Evolutionary conservation across 2,113 vertebrate genomes (phyloP).

Genomic region (Oreocharis arfaki): DNA sequence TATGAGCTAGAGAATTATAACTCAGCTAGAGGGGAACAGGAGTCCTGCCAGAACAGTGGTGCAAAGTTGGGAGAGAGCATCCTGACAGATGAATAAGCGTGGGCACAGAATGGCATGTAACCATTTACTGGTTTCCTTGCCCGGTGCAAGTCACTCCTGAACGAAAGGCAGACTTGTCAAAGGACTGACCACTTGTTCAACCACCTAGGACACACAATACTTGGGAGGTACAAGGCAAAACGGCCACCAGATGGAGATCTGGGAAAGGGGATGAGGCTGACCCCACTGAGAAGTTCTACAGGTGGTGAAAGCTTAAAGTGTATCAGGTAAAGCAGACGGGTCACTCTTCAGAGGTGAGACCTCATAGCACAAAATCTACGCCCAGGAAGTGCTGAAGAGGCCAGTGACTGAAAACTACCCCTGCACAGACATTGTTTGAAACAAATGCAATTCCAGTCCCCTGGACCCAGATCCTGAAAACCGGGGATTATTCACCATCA

Average conservation of each 20-base stretch:
- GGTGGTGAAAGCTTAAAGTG: background rate
- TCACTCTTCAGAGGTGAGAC: background rate
- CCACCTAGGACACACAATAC: rapidly evolving
- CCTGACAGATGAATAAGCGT: background rate
- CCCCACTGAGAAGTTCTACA: background rate
- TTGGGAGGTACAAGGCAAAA: background rate
- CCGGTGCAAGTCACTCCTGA: background rate
- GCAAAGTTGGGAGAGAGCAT: background rate
- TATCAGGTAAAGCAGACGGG: background rate
- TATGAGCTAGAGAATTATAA: background rate
- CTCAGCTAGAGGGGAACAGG: background rate
- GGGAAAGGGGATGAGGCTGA: slow-evolving; percentile 1
- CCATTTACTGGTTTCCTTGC: background rate
- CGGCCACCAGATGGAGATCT: slow-evolving; percentile 53
- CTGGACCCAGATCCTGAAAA: background rate
- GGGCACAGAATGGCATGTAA: background rate
- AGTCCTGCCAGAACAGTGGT: background rate
- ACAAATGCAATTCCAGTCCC: background rate
- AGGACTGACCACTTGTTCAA: background rate
- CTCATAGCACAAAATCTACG: rapidly evolving
- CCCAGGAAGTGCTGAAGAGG: background rate
- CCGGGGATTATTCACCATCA: background rate
- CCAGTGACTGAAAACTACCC: background rate
- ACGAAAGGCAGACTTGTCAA: background rate
- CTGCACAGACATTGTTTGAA: background rate